phyloP scores from a whole-genome alignment of 1,140 invertebrate genomes.

The Anoplophora glabripennis region DNA sequence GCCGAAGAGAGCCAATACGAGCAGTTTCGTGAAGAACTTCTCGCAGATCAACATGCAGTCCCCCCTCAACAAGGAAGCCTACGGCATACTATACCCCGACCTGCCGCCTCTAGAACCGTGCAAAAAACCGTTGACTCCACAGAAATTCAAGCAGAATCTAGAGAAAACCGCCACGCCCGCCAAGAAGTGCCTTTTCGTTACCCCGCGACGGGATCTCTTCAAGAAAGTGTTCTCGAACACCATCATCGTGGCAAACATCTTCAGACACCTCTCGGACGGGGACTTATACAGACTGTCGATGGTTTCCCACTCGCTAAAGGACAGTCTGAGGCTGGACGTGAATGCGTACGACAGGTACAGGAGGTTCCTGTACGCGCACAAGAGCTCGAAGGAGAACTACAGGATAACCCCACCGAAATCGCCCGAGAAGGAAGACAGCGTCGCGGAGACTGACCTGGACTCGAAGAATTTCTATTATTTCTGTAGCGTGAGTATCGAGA shows the following conservation, averaged over 20 bases:
- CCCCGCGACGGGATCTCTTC: constrained; percentile 15
- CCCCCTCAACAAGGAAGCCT: constrained; percentile 30
- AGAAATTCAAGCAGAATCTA: constrained; percentile 21
- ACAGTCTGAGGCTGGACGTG: constrained; percentile 26
- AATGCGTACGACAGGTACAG: constrained; percentile 22
- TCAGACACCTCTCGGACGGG: constrained; percentile 35
- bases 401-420: constrained; percentile 32
- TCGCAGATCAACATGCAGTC: constrained; percentile 18
- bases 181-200: constrained; percentile 22
- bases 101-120: constrained; percentile 18
- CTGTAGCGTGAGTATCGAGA: constrained; percentile 21
- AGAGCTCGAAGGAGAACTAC: constrained; percentile 41
- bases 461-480: constrained; percentile 28
- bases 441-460: constrained; percentile 24
- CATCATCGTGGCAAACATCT: constrained; percentile 34
- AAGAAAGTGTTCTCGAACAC: constrained; percentile 23
- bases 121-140: constrained; percentile 24
- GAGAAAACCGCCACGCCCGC: constrained; percentile 12
- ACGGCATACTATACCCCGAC: constrained; percentile 31
- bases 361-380: constrained; percentile 17
- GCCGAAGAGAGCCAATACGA: constrained; percentile 11
- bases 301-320: constrained; percentile 25
- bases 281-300: constrained; percentile 37
- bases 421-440: constrained; percentile 26
- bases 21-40: constrained; percentile 19